Evolutionary conservation across 2,888 invertebrate genomes (phyloP), one percentile per base, ranked within the genome.

Genomic region (Nomada fabriciana): DNA sequence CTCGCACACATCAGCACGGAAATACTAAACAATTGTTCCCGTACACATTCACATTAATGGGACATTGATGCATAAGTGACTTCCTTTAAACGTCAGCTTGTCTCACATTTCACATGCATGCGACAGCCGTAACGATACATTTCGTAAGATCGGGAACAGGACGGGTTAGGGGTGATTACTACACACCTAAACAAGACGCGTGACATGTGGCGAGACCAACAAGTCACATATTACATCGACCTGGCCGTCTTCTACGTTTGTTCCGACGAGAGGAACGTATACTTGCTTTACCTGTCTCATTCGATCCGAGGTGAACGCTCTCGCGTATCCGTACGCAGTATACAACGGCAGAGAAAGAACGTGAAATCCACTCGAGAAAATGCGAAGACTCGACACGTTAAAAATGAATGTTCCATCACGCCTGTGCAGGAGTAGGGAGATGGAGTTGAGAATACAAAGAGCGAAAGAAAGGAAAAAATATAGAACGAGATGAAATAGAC

Each of bases 41-140:
- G 3, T 59, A 11, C 18, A 36, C 59, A 5, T 10, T 0, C 25
- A 57, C 25, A 36, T 36, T 0, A 36, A 36, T 36, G 7, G 7
- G 0, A 36, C 36, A 82, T 74, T 73, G 86, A 70, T 72, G 67
- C 36, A 65, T 75, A 82, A 42, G 55, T 78, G 82, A 80, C 80
- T 80, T 82, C 80, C 71, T 70, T 80, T 72, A 52, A 74, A 43
- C 63, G 70, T 73, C 61, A 79, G 71, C 47, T 68, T 52, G 79
- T 85, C 76, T 85, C 82, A 63, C 70, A 60, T 20, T 60, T 36
- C 42, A 52, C 36, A 59, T 55, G 52, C 57, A 61, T 67, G 60
- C 74, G 85, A 81, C 82, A 81, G 69, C 78, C 83, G 72, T 81
- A 77, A 87, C 84, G 87, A 85, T 85, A 86, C 72, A 80, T 75